Base-by-base conservation (phyloP, 37 sponge, comb jelly and placozoan species). In the Oopsacas minuta region DNA sequence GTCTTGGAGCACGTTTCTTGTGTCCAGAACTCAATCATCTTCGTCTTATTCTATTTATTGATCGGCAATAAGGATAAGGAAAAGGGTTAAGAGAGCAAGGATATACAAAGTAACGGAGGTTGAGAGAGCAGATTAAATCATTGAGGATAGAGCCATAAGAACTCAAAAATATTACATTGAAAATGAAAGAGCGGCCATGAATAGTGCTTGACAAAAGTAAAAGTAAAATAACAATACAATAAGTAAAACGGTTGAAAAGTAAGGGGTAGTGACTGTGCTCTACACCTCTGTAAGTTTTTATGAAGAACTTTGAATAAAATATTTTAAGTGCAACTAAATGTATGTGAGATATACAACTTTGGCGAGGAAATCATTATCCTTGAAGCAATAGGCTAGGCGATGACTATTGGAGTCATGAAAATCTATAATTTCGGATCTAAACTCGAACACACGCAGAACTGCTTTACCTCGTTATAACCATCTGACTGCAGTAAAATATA, bases 371-470 rank as follows among this genome's bases (percentile, higher is more conserved):
- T 61, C 17, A 3, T n/a, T 61, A 61, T 61, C 75, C 28, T 20
- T 20, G 22, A 61, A 61, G 75, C 22, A 61, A 20, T 61, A 3
- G 7, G 28, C 75, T 34, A 61, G 75, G 28, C 7, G 22, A 61
- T 61, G 75, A 61, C 22, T n/a, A 7, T 61, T 61, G 22, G 20
- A 61, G 75, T 20, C 17, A 61, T 32, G 75, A n/a, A 61, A 61
- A 20, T 61, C 75, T 61, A 34, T 3, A 25, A 61, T 61, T 61
- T 20, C 75, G 7, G 75, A 3, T 61, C 75, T 61, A 25, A 61
- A 61, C 75, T 61, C 75, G 75, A 61, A 61, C 75, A 61, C 75
- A 12, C 22, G 75, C 75, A 20, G 75, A 61, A 61, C 75, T 61
- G 75, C 75, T 20, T 61, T 61, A 3, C 75, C 75, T 61, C 75